Percentiles rank a stretch among this genome's conserved stretches.
phyloP scores from a whole-genome alignment of 1,140 invertebrate species.

The Drosophila burlai region DNA sequence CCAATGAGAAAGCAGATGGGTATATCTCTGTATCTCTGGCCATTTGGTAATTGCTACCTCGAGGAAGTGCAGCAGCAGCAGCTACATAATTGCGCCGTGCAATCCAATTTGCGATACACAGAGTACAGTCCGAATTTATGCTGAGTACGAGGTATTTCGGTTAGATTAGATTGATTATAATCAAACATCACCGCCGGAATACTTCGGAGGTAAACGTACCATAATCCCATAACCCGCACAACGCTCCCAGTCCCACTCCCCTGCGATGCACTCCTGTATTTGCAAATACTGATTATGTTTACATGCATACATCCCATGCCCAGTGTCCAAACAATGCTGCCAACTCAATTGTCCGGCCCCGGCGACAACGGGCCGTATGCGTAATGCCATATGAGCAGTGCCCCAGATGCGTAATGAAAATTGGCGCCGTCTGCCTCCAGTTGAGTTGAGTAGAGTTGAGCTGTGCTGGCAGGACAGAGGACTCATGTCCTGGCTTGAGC shows the following conservation, averaged over 20 bases:
- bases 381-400: conserved; percentile 79
- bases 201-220: conserved; percentile 17
- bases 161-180: conserved; percentile 33
- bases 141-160: conserved; percentile 29
- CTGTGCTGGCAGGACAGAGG: neutral
- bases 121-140: conserved; percentile 4
- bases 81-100: conserved; percentile 28
- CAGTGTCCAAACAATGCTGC: conserved; percentile 66
- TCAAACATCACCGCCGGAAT: conserved; percentile 28
- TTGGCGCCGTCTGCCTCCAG: conserved; percentile 57
- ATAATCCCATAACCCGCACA: conserved; percentile 36
- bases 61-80: conserved; percentile 27
- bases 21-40: conserved; percentile 28
- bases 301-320: conserved; percentile 74
- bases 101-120: conserved; percentile 18
- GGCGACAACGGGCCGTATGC: conserved; percentile 73
- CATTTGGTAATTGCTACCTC: conserved; percentile 69
- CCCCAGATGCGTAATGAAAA: conserved; percentile 78
- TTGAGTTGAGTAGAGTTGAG: conserved; percentile 16
- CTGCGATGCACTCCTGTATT: conserved; percentile 64
- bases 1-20: conserved; percentile 68
- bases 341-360: conserved; percentile 67
- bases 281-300: conserved; percentile 84
- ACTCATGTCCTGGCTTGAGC: conserved; percentile 62
- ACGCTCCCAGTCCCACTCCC: neutral